Evolutionary conservation across 2,888 invertebrate species (phyloP).

Genomic region (Frankliniella fusca): DNA sequence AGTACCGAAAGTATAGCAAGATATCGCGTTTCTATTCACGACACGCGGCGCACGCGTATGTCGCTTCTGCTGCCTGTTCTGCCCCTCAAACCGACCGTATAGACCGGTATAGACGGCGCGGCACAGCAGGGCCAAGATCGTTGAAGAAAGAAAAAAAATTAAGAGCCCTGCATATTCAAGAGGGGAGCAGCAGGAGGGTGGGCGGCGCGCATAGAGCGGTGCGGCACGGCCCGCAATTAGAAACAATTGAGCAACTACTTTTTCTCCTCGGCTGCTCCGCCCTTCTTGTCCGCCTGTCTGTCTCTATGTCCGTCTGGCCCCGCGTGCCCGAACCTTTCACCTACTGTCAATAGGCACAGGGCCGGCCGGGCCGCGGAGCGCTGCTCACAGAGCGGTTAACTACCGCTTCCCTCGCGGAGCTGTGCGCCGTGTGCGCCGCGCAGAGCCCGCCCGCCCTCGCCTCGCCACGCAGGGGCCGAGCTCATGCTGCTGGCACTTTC

Average conservation of each 20-base stretch:
- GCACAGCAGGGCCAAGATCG: too few relatives aligned
- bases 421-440: too few relatives aligned
- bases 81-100: too few relatives aligned
- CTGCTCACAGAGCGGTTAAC: not conserved
- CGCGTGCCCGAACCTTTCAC: not conserved
- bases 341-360: constrained; percentile 3
- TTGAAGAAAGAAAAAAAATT: not conserved
- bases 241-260: not conserved
- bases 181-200: not conserved
- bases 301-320: not conserved
- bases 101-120: too few relatives aligned
- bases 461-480: not conserved
- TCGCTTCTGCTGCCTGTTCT: too few relatives aligned
- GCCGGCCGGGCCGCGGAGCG: not conserved
- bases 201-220: too few relatives aligned
- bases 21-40: too few relatives aligned
- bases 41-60: too few relatives aligned
- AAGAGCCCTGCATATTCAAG: not conserved
- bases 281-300: not conserved
- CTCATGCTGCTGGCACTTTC: not conserved
- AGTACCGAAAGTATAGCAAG: too few relatives aligned
- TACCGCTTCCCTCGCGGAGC: not conserved
- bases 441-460: too few relatives aligned
- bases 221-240: not conserved
- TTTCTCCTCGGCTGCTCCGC: not conserved